phyloP scores from a whole-genome alignment of 2,888 invertebrate species.

The Agriotes lineatus region DNA sequence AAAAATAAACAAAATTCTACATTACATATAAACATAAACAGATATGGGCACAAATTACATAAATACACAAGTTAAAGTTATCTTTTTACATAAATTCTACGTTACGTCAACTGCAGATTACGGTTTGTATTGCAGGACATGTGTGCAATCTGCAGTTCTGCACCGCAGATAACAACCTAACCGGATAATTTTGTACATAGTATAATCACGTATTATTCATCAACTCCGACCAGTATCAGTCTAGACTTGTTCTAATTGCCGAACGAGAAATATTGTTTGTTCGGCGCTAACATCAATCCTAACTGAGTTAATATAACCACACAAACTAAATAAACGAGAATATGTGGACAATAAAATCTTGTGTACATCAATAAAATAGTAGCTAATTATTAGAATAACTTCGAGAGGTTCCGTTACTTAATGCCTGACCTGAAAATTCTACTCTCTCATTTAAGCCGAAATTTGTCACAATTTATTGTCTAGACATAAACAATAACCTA shows the following conservation, averaged over 20 bases:
- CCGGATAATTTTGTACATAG: slow-evolving; percentile 36
- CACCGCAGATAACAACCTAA: slow-evolving; percentile 41
- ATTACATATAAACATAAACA: slow-evolving; percentile 37
- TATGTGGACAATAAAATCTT: not conserved
- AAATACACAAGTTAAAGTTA: slow-evolving; percentile 42
- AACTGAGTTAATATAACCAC: not conserved
- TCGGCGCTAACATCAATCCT: slow-evolving; percentile 16
- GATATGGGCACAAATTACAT: slow-evolving; percentile 37
- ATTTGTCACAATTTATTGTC: slow-evolving; percentile 16
- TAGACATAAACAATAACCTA: slow-evolving; percentile 8
- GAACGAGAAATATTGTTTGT: slow-evolving; percentile 2
- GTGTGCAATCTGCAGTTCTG: slow-evolving; percentile 14
- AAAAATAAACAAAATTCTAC: slow-evolving; percentile 33
- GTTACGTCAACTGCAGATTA: slow-evolving; percentile 30
- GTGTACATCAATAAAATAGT: not conserved
- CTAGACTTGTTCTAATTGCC: not conserved
- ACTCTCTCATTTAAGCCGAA: not conserved
- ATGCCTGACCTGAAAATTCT: too few relatives aligned
- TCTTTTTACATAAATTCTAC: slow-evolving; percentile 42
- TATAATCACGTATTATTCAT: slow-evolving; percentile 26
- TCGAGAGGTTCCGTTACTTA: too few relatives aligned
- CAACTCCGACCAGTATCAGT: not conserved
- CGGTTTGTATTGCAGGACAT: not conserved
- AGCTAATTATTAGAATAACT: too few relatives aligned
- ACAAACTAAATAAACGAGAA: not conserved